phyloP scores from a whole-genome alignment of 2,888 invertebrate genomes.

The Timandra comae region DNA sequence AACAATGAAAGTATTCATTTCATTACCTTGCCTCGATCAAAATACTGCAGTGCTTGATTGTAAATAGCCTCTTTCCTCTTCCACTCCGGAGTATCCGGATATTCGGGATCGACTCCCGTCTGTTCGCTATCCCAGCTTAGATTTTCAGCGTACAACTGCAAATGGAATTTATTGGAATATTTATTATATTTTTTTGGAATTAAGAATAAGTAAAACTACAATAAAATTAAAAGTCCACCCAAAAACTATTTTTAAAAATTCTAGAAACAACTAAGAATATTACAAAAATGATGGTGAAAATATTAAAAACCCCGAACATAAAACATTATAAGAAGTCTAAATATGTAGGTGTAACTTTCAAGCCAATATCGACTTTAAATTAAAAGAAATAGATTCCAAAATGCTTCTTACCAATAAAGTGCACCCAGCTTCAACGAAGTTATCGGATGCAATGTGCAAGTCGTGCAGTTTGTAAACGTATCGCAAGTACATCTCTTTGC shows the following conservation, averaged over 20 bases:
- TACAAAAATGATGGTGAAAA: no score
- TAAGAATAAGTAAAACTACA: no score
- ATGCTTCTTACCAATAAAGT: constrained; percentile 90
- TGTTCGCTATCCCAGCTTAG: constrained; percentile 87
- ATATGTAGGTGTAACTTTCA: no score
- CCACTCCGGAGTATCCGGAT: constrained; percentile 89
- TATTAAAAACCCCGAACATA: no score
- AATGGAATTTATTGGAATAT: not conserved
- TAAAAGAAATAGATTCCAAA: no score
- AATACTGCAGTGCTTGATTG: constrained; percentile 92
- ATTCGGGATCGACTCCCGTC: constrained; percentile 80
- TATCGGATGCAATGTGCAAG: constrained; percentile 92
- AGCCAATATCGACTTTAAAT: no score
- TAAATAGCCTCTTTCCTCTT: constrained; percentile 93
- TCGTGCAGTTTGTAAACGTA: constrained; percentile 97
- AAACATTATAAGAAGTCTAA: no score
- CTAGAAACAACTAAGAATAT: no score
- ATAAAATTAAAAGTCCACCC: no score
- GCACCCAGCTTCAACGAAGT: constrained; percentile 96
- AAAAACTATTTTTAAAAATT: constrained; percentile 1
- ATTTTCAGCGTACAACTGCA: constrained; percentile 90
- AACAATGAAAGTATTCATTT: no score
- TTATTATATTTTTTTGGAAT: no score
- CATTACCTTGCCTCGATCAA: constrained; percentile 92
- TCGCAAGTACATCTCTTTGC: constrained; percentile 95